Base-by-base conservation (phyloP, 1,140 invertebrate species). In the Papilio polytes region DNA sequence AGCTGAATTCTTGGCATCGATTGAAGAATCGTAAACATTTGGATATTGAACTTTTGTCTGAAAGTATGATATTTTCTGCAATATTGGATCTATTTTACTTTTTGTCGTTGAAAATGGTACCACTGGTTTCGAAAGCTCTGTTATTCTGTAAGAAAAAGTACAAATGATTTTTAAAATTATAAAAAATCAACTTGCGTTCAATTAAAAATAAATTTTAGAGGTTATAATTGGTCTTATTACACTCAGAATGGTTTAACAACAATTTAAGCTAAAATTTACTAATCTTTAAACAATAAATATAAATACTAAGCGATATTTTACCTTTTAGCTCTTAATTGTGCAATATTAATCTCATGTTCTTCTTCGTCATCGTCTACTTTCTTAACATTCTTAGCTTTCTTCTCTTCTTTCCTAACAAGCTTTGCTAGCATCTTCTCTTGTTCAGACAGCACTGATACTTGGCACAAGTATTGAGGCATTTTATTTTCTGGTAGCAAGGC, bases 321-420 rank as follows among this genome's bases (percentile, higher is more conserved):
- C 92, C 92, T 90, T 78, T 85, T 91, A 77, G 92, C 91, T 84
- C 94, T 89, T 76, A 94, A 81, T 66, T 91, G 89, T 78, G 90
- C 87, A 78, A 92, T 87, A 86, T 95, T 92, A 76, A 94, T 84
- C 76, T 93, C 91, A 15, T 81, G 91, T 84, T 96, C 88, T 26
- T 95, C 92, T 56, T 96, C 96, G n/a, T 95, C 95, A 13, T 96
- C 96, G 3, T 95, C 90, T 26, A 94, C 93, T 82, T 95, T 96
- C 46, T 95, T 95, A 74, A 94, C 95, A 77, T 91, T 96, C 80
- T 96, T 96, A 0, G 96, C 96, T 82, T 96, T 97, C 89, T 98
- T 99, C 89, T 99, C 98, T 89, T 99, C 98, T 91, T 98, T 99
- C 15, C 98, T 96, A 10, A 98, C 96, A 92, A 97, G 96, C 91